A percentile compares a stretch with the other conserved stretches of the same genome.
phyloP scores from a whole-genome alignment of 1,140 invertebrate genomes.

The Portunus trituberculatus region DNA sequence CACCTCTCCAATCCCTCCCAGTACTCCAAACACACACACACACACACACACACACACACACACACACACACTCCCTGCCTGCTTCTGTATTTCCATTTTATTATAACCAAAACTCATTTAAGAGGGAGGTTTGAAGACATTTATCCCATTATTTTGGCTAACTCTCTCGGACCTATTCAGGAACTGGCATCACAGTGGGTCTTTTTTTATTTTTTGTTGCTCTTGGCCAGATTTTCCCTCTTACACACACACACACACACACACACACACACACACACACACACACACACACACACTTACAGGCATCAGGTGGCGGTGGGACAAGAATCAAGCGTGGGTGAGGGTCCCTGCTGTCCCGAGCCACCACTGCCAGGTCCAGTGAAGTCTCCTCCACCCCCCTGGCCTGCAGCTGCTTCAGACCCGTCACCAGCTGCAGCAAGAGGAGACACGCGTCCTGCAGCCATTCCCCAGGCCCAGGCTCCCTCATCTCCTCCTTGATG shows the following conservation, averaged over 20 bases:
- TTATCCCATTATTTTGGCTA: too few species aligned
- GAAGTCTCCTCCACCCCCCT: conserved; percentile 90
- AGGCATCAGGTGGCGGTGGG: background rate
- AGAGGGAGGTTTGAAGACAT: too few species aligned
- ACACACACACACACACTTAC: background rate
- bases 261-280: background rate
- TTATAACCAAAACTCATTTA: too few species aligned
- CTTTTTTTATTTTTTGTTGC: too few species aligned
- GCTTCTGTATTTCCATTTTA: too few species aligned
- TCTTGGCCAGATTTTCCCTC: too few species aligned
- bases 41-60: background rate
- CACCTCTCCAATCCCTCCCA: too few species aligned
- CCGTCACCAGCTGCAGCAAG: conserved; percentile 89
- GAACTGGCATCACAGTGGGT: too few species aligned
- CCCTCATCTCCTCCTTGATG: conserved; percentile 86
- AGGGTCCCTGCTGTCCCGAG: conserved; percentile 83
- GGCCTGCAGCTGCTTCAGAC: conserved; percentile 90
- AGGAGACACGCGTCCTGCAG: conserved; percentile 85
- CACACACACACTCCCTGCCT: too few species aligned
- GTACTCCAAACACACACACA: background rate
- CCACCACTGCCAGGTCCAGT: conserved; percentile 85
- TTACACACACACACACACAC: background rate
- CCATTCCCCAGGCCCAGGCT: conserved; percentile 80
- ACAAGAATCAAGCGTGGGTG: conserved; percentile 65
- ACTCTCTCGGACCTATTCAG: too few species aligned